Percentiles rank a stretch among this genome's conserved stretches.
Conservation (phyloP, 2,797 vertebrate genomes). For the Masticophis lateralis region DNA sequence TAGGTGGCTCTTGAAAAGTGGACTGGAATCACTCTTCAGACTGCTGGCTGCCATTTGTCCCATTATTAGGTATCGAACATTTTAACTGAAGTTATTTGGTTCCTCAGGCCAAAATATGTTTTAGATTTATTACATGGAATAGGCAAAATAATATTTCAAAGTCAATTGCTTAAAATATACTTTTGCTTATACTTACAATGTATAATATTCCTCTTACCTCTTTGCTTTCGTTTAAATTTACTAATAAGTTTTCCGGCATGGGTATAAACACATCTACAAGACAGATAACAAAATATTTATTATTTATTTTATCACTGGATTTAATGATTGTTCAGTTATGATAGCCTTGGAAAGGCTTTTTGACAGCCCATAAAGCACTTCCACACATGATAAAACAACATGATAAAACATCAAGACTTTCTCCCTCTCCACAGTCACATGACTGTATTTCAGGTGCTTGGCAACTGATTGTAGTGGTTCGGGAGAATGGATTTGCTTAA, state of each 20-base stretch:
- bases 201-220: conserved; percentile 80
- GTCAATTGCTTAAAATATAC: not conserved
- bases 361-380: not conserved
- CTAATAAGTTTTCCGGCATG: conserved; percentile 95
- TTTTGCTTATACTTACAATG: not conserved
- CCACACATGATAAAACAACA: not conserved
- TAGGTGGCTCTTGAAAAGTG: not conserved
- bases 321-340: not conserved
- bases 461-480: not conserved
- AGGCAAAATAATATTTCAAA: not conserved
- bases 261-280: conserved; percentile 95
- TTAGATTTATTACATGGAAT: not conserved
- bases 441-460: not conserved
- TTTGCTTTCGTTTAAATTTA: conserved; percentile 95
- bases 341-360: not conserved
- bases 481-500: not conserved
- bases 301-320: not conserved
- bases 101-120: not conserved
- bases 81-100: not conserved
- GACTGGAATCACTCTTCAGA: not conserved
- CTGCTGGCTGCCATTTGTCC: not conserved
- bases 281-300: conserved; percentile 43
- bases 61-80: not conserved
- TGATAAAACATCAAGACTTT: not conserved
- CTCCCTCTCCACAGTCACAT: not conserved